phyloP scores from a whole-genome alignment of 1,140 invertebrate genomes.

The Hermetia illucens region DNA sequence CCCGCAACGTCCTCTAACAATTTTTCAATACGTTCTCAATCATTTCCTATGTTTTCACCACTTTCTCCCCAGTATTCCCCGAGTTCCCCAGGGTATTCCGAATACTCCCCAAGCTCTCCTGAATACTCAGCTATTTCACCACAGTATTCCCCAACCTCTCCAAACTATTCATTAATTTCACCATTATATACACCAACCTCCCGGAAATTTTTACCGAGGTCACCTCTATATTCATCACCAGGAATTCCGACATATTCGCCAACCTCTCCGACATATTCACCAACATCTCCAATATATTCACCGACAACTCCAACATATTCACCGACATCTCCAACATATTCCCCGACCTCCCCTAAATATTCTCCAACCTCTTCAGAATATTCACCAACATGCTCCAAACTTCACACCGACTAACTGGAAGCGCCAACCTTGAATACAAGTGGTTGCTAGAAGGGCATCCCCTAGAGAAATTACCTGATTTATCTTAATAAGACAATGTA shows the following conservation, averaged over 20 bases:
- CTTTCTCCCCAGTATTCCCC: slow-evolving; percentile 46
- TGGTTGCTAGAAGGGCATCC: too few species aligned
- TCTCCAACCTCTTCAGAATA: slow-evolving; percentile 62
- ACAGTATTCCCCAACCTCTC: slow-evolving; percentile 28
- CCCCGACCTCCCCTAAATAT: slow-evolving; percentile 47
- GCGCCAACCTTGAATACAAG: too few species aligned
- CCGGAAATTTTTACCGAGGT: slow-evolving; percentile 48
- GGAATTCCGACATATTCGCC: slow-evolving; percentile 46
- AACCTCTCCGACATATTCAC: slow-evolving; percentile 40
- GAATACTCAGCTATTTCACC: slow-evolving; percentile 38
- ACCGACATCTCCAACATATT: slow-evolving; percentile 50
- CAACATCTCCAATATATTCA: slow-evolving; percentile 52
- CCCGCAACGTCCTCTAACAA: slow-evolving; percentile 16
- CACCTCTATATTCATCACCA: slow-evolving; percentile 46
- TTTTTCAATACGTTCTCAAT: neutral
- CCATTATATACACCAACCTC: slow-evolving; percentile 52
- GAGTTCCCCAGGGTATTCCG: slow-evolving; percentile 46
- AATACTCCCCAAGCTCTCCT: slow-evolving; percentile 50
- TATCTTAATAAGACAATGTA: too few species aligned
- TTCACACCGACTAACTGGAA: too few species aligned
- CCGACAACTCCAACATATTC: slow-evolving; percentile 53
- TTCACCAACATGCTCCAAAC: slow-evolving; percentile 60
- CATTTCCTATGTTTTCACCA: slow-evolving; percentile 38
- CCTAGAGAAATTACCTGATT: too few species aligned
- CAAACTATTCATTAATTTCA: slow-evolving; percentile 47